A percentile compares a stretch with the other conserved stretches of the same genome.
Evolutionary conservation across 2,113 vertebrate species (phyloP).

Genomic region (Hiodon tergisus): DNA sequence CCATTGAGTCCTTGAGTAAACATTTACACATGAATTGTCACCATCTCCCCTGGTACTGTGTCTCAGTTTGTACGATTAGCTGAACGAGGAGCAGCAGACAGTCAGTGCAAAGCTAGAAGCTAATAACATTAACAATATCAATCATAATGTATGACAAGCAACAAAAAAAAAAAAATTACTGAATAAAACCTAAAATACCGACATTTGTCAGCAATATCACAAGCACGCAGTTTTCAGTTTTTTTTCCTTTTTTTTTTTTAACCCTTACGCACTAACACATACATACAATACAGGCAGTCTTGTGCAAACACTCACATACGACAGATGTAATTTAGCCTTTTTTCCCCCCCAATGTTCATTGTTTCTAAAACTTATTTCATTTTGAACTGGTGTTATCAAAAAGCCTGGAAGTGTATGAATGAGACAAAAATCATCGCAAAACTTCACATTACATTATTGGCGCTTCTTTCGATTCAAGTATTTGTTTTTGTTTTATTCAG

Average conservation of each 20-base stretch:
- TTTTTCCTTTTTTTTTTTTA: too few relatives aligned
- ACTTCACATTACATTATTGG: slow-evolving; percentile 95
- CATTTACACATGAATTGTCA: slow-evolving; percentile 93
- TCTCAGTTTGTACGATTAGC: slow-evolving; percentile 67
- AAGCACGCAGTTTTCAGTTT: slow-evolving; percentile 39
- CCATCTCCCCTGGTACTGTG: slow-evolving; percentile 71
- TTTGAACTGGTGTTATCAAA: slow-evolving; percentile 48
- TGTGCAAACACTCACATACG: slow-evolving; percentile 52
- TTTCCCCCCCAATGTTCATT: slow-evolving; percentile 32
- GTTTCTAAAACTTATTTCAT: slow-evolving; percentile 49
- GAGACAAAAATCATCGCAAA: slow-evolving; percentile 61
- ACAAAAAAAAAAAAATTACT: slow-evolving; percentile 57
- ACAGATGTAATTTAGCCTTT: slow-evolving; percentile 49
- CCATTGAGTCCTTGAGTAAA: slow-evolving; percentile 95
- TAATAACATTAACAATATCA: slow-evolving; percentile 66
- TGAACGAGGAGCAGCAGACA: slow-evolving; percentile 82
- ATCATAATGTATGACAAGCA: slow-evolving; percentile 48
- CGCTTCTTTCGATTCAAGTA: slow-evolving; percentile 92
- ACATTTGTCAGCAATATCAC: slow-evolving; percentile 37
- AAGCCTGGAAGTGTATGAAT: slow-evolving; percentile 70
- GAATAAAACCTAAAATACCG: slow-evolving; percentile 49
- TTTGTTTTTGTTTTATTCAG: slow-evolving; percentile 80
- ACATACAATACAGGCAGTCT: slow-evolving; percentile 40
- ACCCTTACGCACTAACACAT: too few relatives aligned
- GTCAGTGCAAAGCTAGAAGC: slow-evolving; percentile 96